Evolutionary conservation across 2,113 vertebrate species (phyloP).

Genomic region (Vidua macroura): DNA sequence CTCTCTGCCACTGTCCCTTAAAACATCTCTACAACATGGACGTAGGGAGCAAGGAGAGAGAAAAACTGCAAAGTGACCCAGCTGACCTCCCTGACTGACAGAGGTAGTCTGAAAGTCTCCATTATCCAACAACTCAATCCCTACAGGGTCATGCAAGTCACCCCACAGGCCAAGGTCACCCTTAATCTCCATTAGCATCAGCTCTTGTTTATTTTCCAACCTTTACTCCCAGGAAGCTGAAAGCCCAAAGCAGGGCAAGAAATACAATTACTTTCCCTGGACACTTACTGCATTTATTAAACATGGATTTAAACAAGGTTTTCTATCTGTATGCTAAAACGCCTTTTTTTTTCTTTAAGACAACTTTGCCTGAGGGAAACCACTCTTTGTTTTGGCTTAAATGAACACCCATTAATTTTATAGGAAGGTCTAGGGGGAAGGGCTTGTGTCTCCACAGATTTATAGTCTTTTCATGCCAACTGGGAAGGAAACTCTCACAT

Average conservation of each 20-base stretch:
- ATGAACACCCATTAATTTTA: slow-evolving; percentile 63
- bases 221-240: slow-evolving; percentile 5
- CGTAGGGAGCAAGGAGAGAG: not conserved
- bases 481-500: slow-evolving; percentile 58
- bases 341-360: not conserved
- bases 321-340: slow-evolving; percentile 16
- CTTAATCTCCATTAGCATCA: slow-evolving; percentile 11
- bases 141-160: not conserved
- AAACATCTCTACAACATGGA: not conserved
- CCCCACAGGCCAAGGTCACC: not conserved
- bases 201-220: slow-evolving; percentile 15
- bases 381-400: slow-evolving; percentile 57
- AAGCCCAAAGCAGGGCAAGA: not conserved
- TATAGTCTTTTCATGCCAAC: slow-evolving; percentile 52
- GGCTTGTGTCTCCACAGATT: slow-evolving; percentile 46
- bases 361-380: slow-evolving; percentile 40
- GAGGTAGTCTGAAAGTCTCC: not conserved
- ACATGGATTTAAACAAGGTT: slow-evolving; percentile 31
- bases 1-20: not conserved
- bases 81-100: not conserved
- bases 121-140: not conserved
- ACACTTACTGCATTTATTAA: slow-evolving; percentile 44
- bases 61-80: not conserved
- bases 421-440: slow-evolving; percentile 21
- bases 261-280: slow-evolving; percentile 6